Percentiles rank a stretch among this genome's conserved stretches.
These are phyloP conservation scores for Sipha flava DNA, from an alignment of 1,140 invertebrate species.

Conservation along the genomic window DNA sequence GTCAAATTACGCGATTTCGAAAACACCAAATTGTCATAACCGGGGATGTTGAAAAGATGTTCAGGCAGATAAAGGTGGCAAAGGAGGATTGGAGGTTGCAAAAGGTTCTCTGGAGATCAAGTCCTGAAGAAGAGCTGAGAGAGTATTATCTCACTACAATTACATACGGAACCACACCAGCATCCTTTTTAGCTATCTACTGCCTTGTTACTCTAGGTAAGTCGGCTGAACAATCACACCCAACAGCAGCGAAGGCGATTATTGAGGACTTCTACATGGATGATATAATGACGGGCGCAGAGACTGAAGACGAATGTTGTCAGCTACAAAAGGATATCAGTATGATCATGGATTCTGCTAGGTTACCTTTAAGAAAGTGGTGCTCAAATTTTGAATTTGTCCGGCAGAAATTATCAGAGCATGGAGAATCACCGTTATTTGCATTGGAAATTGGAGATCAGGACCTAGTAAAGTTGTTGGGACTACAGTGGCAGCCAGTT, in stretches of 20 bases:
- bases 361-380: neutral
- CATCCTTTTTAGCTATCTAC: constrained; percentile 42
- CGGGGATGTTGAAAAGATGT: constrained; percentile 45
- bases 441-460: constrained; percentile 32
- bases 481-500: no score
- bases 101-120: no score
- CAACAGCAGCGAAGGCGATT: constrained; percentile 37
- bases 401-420: no score
- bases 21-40: constrained; percentile 40
- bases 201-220: constrained; percentile 40
- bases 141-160: constrained; percentile 44
- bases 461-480: constrained; percentile 38
- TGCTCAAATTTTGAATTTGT: no score
- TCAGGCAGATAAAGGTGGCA: constrained; percentile 43
- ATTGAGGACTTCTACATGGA: constrained; percentile 43
- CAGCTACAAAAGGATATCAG: constrained; percentile 36
- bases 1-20: constrained; percentile 41
- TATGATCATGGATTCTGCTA: constrained; percentile 20
- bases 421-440: constrained; percentile 35
- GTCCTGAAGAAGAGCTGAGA: no score
- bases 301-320: constrained; percentile 37
- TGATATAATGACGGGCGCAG: constrained; percentile 41
- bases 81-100: constrained; percentile 42
- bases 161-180: constrained; percentile 43
- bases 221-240: constrained; percentile 38